Evolutionary conservation across 1,140 invertebrate genomes (phyloP).

Genomic region (Micrasema longulum): DNA sequence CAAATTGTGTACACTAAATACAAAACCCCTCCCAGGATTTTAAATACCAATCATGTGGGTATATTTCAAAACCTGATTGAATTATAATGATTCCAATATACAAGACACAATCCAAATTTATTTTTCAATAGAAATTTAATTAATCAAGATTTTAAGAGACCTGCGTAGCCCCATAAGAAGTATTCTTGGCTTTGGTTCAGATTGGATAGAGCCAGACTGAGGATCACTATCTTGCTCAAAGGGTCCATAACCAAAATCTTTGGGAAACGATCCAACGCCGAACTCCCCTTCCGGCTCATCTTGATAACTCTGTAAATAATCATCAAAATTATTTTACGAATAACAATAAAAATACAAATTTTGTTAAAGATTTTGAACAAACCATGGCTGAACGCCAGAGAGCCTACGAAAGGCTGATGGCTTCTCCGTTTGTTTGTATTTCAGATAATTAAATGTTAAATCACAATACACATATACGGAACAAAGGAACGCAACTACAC

Average conservation of each 20-base stretch:
- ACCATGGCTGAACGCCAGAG: conserved; percentile 23
- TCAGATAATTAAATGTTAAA: conserved; percentile 3
- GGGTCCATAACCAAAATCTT: conserved; percentile 91
- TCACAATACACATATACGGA: conserved; percentile 25
- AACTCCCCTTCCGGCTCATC: conserved; percentile 72
- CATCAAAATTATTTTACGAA: neutral
- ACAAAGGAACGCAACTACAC: neutral
- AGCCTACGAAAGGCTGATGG: neutral
- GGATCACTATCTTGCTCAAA: conserved; percentile 77
- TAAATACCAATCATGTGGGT: too few relatives aligned
- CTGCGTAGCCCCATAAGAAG: conserved; percentile 95
- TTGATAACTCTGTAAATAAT: conserved; percentile 72
- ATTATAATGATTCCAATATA: too few relatives aligned
- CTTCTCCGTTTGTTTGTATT: neutral
- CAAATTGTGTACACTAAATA: too few relatives aligned
- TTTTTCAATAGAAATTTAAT: too few relatives aligned
- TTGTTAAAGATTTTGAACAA: neutral
- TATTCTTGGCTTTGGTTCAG: conserved; percentile 90
- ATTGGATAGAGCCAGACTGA: conserved; percentile 69
- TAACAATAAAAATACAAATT: neutral
- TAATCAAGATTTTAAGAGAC: too few relatives aligned
- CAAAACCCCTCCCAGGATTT: too few relatives aligned
- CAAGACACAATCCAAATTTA: too few relatives aligned
- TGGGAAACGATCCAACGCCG: conserved; percentile 87
- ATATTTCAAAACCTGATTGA: too few relatives aligned